A percentile compares a stretch with the other conserved stretches of the same genome.
Evolutionary conservation across 2,113 vertebrate genomes (phyloP).

Genomic region (Nerophis lumbriciformis): DNA sequence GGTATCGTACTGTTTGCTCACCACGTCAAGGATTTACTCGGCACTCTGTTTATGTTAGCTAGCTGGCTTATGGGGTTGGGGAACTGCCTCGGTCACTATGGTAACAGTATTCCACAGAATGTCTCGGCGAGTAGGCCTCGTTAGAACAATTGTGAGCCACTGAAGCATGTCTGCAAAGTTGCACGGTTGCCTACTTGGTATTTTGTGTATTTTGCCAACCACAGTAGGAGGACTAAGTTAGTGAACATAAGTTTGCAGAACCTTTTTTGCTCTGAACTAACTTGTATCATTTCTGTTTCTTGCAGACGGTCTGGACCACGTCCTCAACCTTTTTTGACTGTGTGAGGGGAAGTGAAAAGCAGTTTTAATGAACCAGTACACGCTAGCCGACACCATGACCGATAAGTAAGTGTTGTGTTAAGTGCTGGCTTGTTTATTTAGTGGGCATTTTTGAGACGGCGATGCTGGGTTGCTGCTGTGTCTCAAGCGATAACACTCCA

Average conservation of each 20-base stretch:
- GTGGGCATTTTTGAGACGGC: constrained; percentile 33
- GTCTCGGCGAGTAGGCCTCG: constrained; percentile 36
- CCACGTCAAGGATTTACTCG: constrained; percentile 38
- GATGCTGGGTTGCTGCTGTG: constrained; percentile 31
- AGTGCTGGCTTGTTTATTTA: constrained; percentile 28
- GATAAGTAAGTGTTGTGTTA: constrained; percentile 68
- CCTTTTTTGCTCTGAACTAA: constrained; percentile 10
- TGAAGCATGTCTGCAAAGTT: constrained; percentile 52
- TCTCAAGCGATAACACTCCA: constrained; percentile 13
- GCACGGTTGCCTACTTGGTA: neutral
- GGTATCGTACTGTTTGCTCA: constrained; percentile 18
- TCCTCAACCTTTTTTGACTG: constrained; percentile 32
- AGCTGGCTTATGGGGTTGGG: constrained; percentile 28
- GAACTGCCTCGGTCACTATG: constrained; percentile 56
- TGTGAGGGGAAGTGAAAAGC: constrained; percentile 38
- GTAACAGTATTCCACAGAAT: constrained; percentile 59
- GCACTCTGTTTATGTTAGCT: constrained; percentile 58
- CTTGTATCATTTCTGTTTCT: neutral
- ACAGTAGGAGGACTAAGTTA: neutral
- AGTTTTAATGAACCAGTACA: constrained; percentile 72
- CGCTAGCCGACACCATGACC: constrained; percentile 67
- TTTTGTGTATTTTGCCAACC: neutral
- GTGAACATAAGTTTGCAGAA: neutral
- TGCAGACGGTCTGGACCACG: constrained; percentile 33
- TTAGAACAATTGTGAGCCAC: constrained; percentile 53